These are phyloP conservation scores for Sussaba pulchella DNA, from an alignment of 2,888 invertebrate species.

Conservation along the genomic window DNA sequence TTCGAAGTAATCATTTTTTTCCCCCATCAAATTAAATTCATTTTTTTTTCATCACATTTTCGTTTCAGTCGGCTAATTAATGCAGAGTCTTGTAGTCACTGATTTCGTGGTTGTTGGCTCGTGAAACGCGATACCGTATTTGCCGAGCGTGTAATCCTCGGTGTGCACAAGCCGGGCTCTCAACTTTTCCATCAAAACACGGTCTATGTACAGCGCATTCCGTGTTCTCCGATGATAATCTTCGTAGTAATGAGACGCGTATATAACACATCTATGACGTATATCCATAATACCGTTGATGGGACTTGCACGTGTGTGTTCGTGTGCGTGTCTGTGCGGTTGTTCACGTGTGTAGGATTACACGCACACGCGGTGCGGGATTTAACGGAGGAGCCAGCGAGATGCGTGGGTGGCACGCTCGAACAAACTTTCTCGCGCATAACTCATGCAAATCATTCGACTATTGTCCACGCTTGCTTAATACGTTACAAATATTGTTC, in stretches of 20 bases:
- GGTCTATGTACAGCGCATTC: not conserved
- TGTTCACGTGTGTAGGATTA: too few relatives aligned
- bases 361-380: not conserved
- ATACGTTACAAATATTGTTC: slow-evolving; percentile 72
- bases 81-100: not conserved
- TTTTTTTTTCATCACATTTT: too few relatives aligned
- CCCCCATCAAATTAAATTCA: too few relatives aligned
- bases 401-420: slow-evolving; percentile 55
- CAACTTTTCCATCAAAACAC: not conserved
- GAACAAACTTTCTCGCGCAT: slow-evolving; percentile 76
- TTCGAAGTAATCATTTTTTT: too few relatives aligned
- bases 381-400: not conserved
- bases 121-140: slow-evolving; percentile 22
- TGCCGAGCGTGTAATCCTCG: slow-evolving; percentile 26
- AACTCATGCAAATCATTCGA: slow-evolving; percentile 78
- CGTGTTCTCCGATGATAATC: not conserved
- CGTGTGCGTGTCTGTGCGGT: too few relatives aligned
- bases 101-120: not conserved
- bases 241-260: not conserved
- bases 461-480: slow-evolving; percentile 77
- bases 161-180: slow-evolving; percentile 6
- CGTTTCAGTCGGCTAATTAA: too few relatives aligned
- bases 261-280: not conserved
- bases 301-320: too few relatives aligned
- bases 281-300: not conserved